Percentiles rank a stretch among this genome's conserved stretches.
phyloP scores from a whole-genome alignment of 1,140 invertebrate species.

The Caenorhabditis tropicalis region DNA sequence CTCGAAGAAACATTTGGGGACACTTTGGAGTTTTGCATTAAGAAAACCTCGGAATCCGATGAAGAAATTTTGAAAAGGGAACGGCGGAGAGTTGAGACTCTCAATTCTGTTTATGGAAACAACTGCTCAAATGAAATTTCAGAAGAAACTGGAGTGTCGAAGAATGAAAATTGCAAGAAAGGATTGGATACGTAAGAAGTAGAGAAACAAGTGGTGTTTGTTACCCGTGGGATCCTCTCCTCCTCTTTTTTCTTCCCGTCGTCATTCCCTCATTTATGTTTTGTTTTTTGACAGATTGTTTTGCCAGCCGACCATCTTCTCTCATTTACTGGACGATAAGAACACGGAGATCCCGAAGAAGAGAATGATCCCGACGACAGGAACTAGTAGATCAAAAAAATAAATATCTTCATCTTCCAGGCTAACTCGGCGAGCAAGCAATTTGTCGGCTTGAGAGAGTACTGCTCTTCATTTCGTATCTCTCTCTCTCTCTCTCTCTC shows the following conservation, averaged over 20 bases:
- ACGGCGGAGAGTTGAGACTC: too few relatives aligned
- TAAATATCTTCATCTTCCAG: conserved; percentile 36
- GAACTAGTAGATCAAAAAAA: conserved; percentile 33
- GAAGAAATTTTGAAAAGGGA: too few relatives aligned
- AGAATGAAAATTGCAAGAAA: conserved; percentile 1
- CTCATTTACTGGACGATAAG: background rate
- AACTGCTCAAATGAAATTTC: background rate
- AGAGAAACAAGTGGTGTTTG: conserved; percentile 37
- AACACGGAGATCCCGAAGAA: too few relatives aligned
- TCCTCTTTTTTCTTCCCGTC: background rate
- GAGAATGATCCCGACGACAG: too few relatives aligned
- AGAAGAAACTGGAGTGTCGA: background rate
- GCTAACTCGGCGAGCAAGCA: conserved; percentile 36
- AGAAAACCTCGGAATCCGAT: too few relatives aligned
- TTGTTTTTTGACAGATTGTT: conserved; percentile 38
- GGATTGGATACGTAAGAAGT: background rate
- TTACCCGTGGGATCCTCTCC: background rate
- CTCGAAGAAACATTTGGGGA: background rate
- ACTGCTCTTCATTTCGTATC: background rate
- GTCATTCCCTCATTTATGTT: background rate
- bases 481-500: background rate
- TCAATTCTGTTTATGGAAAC: too few relatives aligned
- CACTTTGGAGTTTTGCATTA: too few relatives aligned
- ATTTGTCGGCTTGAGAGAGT: conserved; percentile 17
- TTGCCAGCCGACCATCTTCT: conserved; percentile 17